These are phyloP conservation scores for Puma concolor DNA, from an alignment of 2,113 vertebrate genomes.

Conservation along the genomic window DNA sequence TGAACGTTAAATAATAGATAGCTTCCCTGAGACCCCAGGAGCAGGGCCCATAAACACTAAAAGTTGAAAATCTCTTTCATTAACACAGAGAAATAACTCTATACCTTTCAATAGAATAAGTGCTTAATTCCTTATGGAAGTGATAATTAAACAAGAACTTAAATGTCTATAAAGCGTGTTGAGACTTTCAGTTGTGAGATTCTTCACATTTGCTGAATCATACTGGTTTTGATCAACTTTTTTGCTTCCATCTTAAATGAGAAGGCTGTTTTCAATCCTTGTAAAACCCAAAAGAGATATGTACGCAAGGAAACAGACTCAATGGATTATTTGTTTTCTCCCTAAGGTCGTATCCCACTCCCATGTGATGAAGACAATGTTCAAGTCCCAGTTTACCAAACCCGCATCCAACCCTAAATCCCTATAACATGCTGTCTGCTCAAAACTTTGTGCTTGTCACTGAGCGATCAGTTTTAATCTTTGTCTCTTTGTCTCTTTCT, in stretches of 20 bases:
- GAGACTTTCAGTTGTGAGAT: not conserved
- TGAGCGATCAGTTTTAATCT: not conserved
- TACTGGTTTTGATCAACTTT: not conserved
- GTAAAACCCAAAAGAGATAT: not conserved
- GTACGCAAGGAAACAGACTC: not conserved
- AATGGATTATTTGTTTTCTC: not conserved
- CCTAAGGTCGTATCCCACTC: not conserved
- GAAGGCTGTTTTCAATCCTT: not conserved
- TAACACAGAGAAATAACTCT: conserved; percentile 35
- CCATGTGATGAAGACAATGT: not conserved
- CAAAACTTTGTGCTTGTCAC: not conserved
- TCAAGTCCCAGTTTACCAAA: not conserved
- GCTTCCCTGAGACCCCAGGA: not conserved
- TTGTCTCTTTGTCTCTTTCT: not conserved
- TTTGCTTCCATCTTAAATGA: not conserved
- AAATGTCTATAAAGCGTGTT: not conserved
- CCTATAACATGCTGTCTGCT: not conserved
- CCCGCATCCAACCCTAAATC: not conserved
- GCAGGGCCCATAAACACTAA: not conserved
- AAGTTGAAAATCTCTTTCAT: not conserved
- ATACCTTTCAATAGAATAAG: conserved; percentile 77
- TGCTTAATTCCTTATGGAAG: conserved; percentile 65
- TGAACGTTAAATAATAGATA: not conserved
- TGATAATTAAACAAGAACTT: conserved; percentile 72
- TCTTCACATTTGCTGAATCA: not conserved